phyloP scores from a whole-genome alignment of 2,797 vertebrate species.

The Setipinna tenuifilis region DNA sequence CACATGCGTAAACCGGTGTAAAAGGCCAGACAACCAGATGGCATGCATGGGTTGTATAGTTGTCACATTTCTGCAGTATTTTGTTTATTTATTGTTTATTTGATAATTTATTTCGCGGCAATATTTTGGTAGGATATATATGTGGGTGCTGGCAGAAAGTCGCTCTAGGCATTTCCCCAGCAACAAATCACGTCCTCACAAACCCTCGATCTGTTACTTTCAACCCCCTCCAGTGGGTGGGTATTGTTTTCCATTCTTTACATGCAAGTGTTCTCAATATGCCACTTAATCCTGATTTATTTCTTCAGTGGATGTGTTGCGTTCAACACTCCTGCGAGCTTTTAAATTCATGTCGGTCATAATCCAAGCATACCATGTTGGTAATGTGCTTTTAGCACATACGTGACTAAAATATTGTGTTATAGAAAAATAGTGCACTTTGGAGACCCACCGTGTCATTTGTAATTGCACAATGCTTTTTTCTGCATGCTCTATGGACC shows the following conservation, averaged over 20 bases:
- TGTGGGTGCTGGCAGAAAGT: background rate
- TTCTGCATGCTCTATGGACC: background rate
- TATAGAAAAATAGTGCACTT: constrained; percentile 8
- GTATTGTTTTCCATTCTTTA: constrained; percentile 10
- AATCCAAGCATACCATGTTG: constrained; percentile 1
- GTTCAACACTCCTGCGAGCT: background rate
- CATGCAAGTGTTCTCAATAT: background rate
- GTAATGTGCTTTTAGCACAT: background rate
- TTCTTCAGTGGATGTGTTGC: background rate
- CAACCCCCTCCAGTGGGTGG: background rate
- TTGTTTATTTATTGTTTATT: constrained; percentile 22
- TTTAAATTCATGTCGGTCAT: constrained; percentile 15
- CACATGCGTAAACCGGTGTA: background rate
- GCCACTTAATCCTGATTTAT: constrained; percentile 14
- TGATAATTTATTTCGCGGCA: background rate
- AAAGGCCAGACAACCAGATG: background rate
- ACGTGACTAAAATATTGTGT: constrained; percentile 3
- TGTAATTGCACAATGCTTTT: background rate
- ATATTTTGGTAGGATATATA: background rate
- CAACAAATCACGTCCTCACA: background rate
- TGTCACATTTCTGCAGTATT: background rate
- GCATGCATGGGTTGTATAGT: background rate
- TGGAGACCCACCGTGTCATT: background rate
- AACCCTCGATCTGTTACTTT: background rate
- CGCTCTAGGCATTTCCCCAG: background rate